Percentiles rank a stretch among this genome's conserved stretches.
Evolutionary conservation across 2,888 invertebrate genomes (phyloP).

Genomic region (Fragum fragum): DNA sequence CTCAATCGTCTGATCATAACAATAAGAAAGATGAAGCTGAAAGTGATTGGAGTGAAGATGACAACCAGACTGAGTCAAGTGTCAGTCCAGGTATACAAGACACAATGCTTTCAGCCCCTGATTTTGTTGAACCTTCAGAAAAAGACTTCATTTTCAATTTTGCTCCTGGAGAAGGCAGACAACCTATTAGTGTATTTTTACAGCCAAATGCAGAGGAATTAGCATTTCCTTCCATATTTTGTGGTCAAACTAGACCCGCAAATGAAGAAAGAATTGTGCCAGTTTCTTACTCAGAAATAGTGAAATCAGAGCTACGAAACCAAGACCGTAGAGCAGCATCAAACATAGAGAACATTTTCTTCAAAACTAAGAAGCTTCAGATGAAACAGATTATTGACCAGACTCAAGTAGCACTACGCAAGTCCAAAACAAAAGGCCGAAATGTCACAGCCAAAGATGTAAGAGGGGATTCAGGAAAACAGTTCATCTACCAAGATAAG

Average conservation of each 20-base stretch:
- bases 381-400: constrained; percentile 61
- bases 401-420: constrained; percentile 55
- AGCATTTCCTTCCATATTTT: constrained; percentile 44
- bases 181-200: constrained; percentile 55
- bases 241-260: constrained; percentile 30
- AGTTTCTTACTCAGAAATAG: constrained; percentile 34
- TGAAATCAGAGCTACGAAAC: constrained; percentile 35
- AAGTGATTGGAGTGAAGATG: constrained; percentile 49
- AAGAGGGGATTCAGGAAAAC: constrained; percentile 26
- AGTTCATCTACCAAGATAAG: constrained; percentile 51
- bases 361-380: constrained; percentile 64
- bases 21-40: not conserved
- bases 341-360: constrained; percentile 59
- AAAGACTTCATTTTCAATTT: constrained; percentile 55
- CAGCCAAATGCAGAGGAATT: constrained; percentile 50
- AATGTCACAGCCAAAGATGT: constrained; percentile 57
- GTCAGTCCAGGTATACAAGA: constrained; percentile 42
- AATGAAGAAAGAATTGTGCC: constrained; percentile 17
- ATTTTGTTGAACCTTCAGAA: constrained; percentile 54
- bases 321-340: constrained; percentile 51
- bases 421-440: constrained; percentile 42
- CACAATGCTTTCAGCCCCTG: constrained; percentile 56
- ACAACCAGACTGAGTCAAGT: constrained; percentile 16
- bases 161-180: constrained; percentile 63
- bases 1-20: not conserved